Conservation (phyloP, 2,113 vertebrate genomes). For the Deroptyus accipitrinus region DNA sequence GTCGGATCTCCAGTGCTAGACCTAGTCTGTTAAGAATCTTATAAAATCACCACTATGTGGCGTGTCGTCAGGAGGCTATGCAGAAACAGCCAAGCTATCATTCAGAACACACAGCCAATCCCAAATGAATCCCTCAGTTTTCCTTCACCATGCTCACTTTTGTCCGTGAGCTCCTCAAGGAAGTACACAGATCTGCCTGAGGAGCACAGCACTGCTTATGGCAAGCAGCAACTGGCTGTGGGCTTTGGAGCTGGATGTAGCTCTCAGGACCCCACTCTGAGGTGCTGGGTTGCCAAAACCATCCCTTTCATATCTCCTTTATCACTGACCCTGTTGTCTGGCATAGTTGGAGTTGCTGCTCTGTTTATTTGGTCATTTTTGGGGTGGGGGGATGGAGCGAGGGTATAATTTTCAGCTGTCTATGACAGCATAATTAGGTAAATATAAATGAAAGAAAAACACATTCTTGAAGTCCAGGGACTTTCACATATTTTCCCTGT, state of each 20-base stretch:
- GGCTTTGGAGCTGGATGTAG: not conserved
- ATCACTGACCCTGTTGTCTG: not conserved
- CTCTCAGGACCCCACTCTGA: not conserved
- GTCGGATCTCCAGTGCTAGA: not conserved
- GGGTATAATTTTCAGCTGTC: constrained; percentile 11
- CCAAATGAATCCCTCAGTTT: not conserved
- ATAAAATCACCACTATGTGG: not conserved
- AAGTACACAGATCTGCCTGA: not conserved
- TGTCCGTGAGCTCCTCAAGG: not conserved
- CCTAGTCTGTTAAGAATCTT: not conserved
- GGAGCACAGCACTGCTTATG: not conserved
- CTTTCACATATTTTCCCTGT: constrained; percentile 55
- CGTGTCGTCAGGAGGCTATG: not conserved
- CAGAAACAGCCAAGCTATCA: not conserved
- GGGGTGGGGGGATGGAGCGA: not conserved
- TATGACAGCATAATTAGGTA: constrained; percentile 57
- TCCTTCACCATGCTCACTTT: not conserved
- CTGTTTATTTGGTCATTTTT: constrained; percentile 18
- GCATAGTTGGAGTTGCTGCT: not conserved
- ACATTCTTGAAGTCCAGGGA: constrained; percentile 10
- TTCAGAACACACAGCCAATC: not conserved
- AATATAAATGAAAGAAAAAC: constrained; percentile 65
- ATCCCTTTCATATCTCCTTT: not conserved
- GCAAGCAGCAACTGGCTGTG: fast-evolving
- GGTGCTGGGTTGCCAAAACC: not conserved